Evolutionary conservation across 2,888 invertebrate species (phyloP).

Genomic region (Linnaemya vulpina): DNA sequence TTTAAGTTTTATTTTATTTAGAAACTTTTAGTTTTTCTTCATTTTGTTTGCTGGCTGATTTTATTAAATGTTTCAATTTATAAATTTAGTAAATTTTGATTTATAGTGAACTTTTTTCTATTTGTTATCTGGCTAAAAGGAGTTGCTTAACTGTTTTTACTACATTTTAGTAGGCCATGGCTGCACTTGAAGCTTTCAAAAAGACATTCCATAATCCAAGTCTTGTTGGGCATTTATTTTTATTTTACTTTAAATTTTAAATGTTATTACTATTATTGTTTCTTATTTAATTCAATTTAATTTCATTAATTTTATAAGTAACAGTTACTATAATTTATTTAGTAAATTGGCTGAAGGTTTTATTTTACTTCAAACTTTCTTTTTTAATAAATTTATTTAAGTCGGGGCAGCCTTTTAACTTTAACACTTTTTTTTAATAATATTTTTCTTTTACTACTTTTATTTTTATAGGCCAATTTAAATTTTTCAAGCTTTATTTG

Average conservation of each 20-base stretch:
- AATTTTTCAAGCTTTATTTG: neutral
- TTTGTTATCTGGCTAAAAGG: too few relatives aligned
- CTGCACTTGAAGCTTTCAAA: neutral
- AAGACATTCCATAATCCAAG: neutral
- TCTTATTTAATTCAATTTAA: neutral
- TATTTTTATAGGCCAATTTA: neutral
- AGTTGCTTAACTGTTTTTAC: neutral
- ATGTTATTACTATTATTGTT: too few relatives aligned
- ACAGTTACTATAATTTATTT: neutral
- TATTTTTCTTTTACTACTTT: neutral
- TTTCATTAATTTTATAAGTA: neutral
- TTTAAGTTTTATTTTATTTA: neutral
- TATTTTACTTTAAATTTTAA: too few relatives aligned
- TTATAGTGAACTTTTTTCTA: neutral
- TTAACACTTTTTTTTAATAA: conserved; percentile 7
- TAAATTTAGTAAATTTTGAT: neutral
- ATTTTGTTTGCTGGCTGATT: neutral
- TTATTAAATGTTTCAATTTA: neutral
- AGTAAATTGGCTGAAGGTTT: neutral
- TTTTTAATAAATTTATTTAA: too few relatives aligned
- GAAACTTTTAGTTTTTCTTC: neutral
- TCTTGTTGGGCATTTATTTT: too few relatives aligned
- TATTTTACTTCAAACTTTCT: conserved; percentile 5
- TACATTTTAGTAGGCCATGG: neutral
- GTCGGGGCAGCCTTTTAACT: neutral